A percentile compares a stretch with the other conserved stretches of the same genome.
phyloP scores from a whole-genome alignment of 1,140 invertebrate genomes.

The Pseudobourletiella spinata region DNA sequence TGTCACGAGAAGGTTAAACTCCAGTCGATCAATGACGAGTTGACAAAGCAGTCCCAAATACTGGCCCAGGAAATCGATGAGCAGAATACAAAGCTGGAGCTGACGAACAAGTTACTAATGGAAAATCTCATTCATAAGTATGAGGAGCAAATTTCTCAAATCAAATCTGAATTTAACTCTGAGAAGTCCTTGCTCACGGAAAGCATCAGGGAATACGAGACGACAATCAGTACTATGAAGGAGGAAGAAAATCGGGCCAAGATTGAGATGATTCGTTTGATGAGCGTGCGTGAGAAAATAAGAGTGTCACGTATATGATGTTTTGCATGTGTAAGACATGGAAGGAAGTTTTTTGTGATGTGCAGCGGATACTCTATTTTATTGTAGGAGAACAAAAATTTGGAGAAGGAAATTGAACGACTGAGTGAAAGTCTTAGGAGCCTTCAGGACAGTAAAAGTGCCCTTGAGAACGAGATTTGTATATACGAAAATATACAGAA shows the following conservation, averaged over 20 bases:
- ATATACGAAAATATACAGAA: constrained; percentile 46
- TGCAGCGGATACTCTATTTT: too few relatives aligned
- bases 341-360: not conserved
- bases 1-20: constrained; percentile 60
- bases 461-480: constrained; percentile 45
- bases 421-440: constrained; percentile 50
- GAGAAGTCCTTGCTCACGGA: constrained; percentile 60
- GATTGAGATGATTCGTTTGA: constrained; percentile 45
- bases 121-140: constrained; percentile 63
- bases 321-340: not conserved
- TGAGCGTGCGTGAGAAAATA: constrained; percentile 37
- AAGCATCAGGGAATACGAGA: constrained; percentile 49
- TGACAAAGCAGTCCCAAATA: constrained; percentile 64
- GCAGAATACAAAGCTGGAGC: constrained; percentile 68
- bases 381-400: constrained; percentile 47
- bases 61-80: constrained; percentile 84
- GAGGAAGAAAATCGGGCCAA: constrained; percentile 50
- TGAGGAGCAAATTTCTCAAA: constrained; percentile 57
- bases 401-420: constrained; percentile 59
- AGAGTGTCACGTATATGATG: not conserved
- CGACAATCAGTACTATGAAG: constrained; percentile 45
- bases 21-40: constrained; percentile 62
- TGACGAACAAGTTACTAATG: constrained; percentile 51
- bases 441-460: constrained; percentile 38
- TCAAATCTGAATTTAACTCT: constrained; percentile 53